phyloP scores from a whole-genome alignment of 1,140 invertebrate genomes.

The Heliconius hermathena region DNA sequence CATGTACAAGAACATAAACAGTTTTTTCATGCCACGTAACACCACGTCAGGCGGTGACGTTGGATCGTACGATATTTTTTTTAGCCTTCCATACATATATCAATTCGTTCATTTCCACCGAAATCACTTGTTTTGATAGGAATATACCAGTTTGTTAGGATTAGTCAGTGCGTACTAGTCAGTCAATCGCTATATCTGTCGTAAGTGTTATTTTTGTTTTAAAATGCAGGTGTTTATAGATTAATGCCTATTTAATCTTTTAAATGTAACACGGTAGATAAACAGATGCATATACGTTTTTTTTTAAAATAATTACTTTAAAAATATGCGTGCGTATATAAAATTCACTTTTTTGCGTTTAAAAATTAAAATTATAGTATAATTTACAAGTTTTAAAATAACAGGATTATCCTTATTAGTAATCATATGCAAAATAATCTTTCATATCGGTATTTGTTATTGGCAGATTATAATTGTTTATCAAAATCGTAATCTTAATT shows the following conservation, averaged over 20 bases:
- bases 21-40: conserved; percentile 35
- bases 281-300: background rate
- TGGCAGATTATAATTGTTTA: background rate
- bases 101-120: conserved; percentile 27
- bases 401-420: background rate
- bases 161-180: conserved; percentile 8
- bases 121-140: conserved; percentile 15
- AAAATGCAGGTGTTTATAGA: background rate
- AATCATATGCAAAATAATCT: conserved; percentile 4
- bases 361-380: background rate
- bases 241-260: conserved; percentile 4
- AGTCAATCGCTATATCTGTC: conserved; percentile 5
- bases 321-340: no score
- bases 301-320: no score
- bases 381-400: background rate
- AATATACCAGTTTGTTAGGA: conserved; percentile 7
- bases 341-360: background rate
- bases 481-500: conserved; percentile 20
- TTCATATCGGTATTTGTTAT: conserved; percentile 6
- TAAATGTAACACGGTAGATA: background rate
- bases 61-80: conserved; percentile 68
- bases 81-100: background rate
- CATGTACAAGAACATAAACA: background rate
- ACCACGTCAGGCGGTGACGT: conserved; percentile 66
- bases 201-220: conserved; percentile 36